A percentile compares a stretch with the other conserved stretches of the same genome.
Conservation (phyloP, 2,888 invertebrate genomes). For the Andrena flavipes region DNA sequence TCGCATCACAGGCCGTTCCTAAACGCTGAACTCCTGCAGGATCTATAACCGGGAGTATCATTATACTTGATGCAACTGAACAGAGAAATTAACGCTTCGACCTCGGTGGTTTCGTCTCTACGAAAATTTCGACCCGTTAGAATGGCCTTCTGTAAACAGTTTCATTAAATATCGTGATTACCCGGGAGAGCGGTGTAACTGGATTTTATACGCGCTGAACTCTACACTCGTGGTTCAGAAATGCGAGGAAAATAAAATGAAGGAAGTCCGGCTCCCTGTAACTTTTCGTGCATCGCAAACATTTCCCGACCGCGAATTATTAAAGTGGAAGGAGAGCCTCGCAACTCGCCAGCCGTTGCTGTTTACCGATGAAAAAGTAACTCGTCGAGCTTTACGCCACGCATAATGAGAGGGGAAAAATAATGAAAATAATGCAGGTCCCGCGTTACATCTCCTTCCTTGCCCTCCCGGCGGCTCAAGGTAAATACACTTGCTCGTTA, state of each 20-base stretch:
- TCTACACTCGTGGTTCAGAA: not conserved
- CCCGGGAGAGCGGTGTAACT: too few species aligned
- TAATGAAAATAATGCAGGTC: slow-evolving; percentile 17
- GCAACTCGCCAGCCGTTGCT: slow-evolving; percentile 14
- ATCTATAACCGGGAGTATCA: too few species aligned
- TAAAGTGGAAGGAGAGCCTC: slow-evolving; percentile 29
- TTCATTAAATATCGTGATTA: not conserved
- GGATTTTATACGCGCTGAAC: not conserved
- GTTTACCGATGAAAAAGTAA: slow-evolving; percentile 14
- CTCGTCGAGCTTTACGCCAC: not conserved
- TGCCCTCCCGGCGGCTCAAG: not conserved
- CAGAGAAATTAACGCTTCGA: too few species aligned
- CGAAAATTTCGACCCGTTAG: too few species aligned
- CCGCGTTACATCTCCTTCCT: not conserved
- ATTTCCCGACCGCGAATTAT: slow-evolving; percentile 35
- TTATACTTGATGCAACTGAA: too few species aligned
- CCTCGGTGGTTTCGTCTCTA: too few species aligned
- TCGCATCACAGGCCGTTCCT: too few species aligned
- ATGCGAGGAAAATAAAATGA: slow-evolving; percentile 2
- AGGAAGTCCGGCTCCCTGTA: not conserved
- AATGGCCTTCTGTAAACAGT: too few species aligned
- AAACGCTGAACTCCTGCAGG: too few species aligned
- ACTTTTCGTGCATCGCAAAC: slow-evolving; percentile 22
- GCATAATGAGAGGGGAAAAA: slow-evolving; percentile 9
- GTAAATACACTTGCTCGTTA: slow-evolving; percentile 19